Percentiles rank a stretch among this genome's conserved stretches.
Evolutionary conservation across 2,113 vertebrate species (phyloP).

Genomic region (Carettochelys insculpta): DNA sequence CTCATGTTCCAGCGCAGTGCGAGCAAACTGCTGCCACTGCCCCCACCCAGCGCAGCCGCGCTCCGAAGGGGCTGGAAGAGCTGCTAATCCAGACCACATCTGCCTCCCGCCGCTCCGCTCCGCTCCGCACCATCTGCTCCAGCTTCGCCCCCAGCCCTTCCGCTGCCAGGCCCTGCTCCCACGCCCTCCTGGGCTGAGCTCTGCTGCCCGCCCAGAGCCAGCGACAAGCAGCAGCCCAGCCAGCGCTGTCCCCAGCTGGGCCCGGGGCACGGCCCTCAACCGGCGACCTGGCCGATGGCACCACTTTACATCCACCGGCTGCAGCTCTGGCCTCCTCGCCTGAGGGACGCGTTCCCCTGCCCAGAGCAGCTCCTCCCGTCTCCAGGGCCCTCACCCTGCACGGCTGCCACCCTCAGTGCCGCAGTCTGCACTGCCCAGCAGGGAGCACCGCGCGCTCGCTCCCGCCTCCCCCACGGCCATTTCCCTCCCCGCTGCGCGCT

Average conservation of each 20-base stretch:
- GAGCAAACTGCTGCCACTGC: conserved; percentile 95
- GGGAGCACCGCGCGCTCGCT: too few relatives aligned
- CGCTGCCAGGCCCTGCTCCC: not conserved
- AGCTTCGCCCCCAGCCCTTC: conserved; percentile 34
- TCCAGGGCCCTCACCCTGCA: not conserved
- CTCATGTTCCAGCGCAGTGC: conserved; percentile 77
- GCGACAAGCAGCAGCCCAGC: not conserved
- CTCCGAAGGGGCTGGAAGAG: conserved; percentile 85
- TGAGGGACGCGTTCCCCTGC: not conserved
- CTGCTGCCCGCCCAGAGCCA: too few relatives aligned
- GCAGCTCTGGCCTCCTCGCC: not conserved
- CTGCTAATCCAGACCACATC: conserved; percentile 85
- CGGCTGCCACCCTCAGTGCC: not conserved
- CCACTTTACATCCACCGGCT: not conserved
- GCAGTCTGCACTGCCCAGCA: not conserved
- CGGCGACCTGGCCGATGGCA: not conserved
- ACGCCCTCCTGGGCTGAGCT: too few relatives aligned
- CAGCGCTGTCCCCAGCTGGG: not conserved
- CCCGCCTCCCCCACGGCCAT: too few relatives aligned
- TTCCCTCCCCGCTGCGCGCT: too few relatives aligned
- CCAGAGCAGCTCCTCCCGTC: not conserved
- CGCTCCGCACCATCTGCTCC: conserved; percentile 88
- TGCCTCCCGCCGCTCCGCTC: conserved; percentile 85
- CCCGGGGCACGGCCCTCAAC: too few relatives aligned
- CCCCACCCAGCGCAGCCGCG: too few relatives aligned